Conservation (phyloP, 2,888 invertebrate species). For the Agrotis segetum region DNA sequence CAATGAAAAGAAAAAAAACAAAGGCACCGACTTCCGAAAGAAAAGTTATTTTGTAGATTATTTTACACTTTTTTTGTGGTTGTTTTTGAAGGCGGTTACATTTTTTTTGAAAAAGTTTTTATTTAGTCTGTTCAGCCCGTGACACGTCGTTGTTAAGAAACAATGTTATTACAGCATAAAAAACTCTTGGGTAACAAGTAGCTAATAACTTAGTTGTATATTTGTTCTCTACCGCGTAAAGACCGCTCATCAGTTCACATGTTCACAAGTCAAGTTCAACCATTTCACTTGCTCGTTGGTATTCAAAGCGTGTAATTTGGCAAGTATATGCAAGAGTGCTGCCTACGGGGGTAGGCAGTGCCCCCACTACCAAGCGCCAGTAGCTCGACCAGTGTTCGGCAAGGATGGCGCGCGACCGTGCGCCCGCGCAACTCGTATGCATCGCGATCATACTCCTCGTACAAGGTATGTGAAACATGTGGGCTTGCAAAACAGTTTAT, state of each 20-base stretch:
- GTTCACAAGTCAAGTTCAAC: constrained; percentile 45
- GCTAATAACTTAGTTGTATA: background rate
- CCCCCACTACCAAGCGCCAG: constrained; percentile 57
- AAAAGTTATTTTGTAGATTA: no score
- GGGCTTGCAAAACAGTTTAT: constrained; percentile 51
- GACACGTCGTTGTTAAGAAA: no score
- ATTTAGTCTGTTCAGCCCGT: no score
- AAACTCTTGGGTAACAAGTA: background rate
- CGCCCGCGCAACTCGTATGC: constrained; percentile 55
- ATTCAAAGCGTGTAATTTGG: constrained; percentile 57
- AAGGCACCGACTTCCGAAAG: no score
- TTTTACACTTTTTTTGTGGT: no score
- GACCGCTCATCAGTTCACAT: constrained; percentile 9
- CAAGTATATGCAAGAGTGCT: constrained; percentile 57
- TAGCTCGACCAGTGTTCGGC: constrained; percentile 52
- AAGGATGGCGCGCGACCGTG: constrained; percentile 73
- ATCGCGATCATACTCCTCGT: constrained; percentile 60
- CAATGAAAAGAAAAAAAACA: no score
- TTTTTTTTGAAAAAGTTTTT: no score
- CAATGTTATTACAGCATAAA: background rate
- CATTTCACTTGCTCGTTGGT: constrained; percentile 59
- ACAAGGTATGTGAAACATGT: constrained; percentile 66
- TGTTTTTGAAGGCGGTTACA: no score
- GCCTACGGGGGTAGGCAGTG: constrained; percentile 52
- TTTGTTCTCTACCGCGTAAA: background rate